phyloP scores from a whole-genome alignment of 1,140 invertebrate genomes.

The Sitophilus oryzae region DNA sequence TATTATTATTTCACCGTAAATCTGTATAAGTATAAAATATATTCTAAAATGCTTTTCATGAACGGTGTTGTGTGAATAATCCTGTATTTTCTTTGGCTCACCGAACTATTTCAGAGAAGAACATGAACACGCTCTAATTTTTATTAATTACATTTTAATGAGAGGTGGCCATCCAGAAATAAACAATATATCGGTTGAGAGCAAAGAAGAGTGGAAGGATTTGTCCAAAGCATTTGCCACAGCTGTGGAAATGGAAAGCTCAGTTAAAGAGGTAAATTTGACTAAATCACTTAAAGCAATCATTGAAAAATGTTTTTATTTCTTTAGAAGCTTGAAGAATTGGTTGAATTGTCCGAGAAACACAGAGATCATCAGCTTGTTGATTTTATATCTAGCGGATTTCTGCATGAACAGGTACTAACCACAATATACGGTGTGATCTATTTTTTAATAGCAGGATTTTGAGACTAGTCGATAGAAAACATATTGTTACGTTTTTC shows the following conservation, averaged over 20 bases:
- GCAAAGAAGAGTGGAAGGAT: conserved; percentile 53
- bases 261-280: conserved; percentile 58
- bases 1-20: too few species aligned
- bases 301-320: conserved; percentile 8
- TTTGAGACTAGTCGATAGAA: too few species aligned
- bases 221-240: conserved; percentile 60
- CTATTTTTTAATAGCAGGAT: too few species aligned
- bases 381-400: conserved; percentile 66
- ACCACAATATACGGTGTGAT: too few species aligned
- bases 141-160: conserved; percentile 74
- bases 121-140: conserved; percentile 65
- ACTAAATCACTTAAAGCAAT: not conserved
- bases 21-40: too few species aligned
- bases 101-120: conserved; percentile 52
- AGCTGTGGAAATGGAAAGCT: conserved; percentile 68
- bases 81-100: too few species aligned
- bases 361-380: conserved; percentile 62
- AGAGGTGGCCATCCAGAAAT: conserved; percentile 65
- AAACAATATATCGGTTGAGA: conserved; percentile 52
- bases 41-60: too few species aligned
- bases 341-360: conserved; percentile 57
- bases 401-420: conserved; percentile 68
- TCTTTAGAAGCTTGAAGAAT: conserved; percentile 40
- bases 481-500: too few species aligned
- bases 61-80: too few species aligned